Percentiles rank a stretch among this genome's conserved stretches.
These are phyloP conservation scores for Eremophila alpestris DNA, from an alignment of 2,797 vertebrate genomes.

Conservation along the genomic window DNA sequence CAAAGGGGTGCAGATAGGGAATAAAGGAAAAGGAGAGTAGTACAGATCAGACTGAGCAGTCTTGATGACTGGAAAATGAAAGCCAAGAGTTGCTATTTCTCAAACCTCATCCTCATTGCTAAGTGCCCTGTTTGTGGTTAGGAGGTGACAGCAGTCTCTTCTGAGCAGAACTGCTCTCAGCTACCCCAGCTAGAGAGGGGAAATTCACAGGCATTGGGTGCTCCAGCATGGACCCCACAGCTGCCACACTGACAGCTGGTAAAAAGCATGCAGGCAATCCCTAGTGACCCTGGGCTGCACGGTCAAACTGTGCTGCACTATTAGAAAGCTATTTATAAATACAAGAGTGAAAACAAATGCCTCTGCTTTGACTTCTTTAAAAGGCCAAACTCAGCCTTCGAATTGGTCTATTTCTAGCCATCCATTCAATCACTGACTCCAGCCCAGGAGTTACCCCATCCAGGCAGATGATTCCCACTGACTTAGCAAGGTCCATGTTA, in stretches of 20 bases:
- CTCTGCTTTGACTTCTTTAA: background rate
- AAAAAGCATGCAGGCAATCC: conserved; percentile 30
- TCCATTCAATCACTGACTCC: background rate
- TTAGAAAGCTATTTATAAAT: conserved; percentile 28
- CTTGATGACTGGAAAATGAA: background rate
- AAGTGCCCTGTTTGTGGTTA: background rate
- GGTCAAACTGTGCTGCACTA: background rate
- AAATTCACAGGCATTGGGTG: background rate
- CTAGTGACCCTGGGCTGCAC: background rate
- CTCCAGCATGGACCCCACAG: background rate
- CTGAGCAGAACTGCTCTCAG: background rate
- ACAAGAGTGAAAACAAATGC: background rate
- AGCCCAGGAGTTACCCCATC: background rate
- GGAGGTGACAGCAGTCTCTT: background rate
- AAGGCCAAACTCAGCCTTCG: background rate
- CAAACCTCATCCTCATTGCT: background rate
- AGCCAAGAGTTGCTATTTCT: background rate
- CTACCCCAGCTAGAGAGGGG: background rate
- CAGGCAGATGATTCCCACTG: background rate
- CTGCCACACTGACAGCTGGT: conserved; percentile 46
- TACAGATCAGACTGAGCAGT: background rate
- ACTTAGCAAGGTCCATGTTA: background rate
- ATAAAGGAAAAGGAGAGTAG: background rate
- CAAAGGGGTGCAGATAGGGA: accelerated
- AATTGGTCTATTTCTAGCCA: background rate